These are phyloP conservation scores for Pangasianodon hypophthalmus DNA, from an alignment of 2,113 vertebrate species.

Conservation along the genomic window DNA sequence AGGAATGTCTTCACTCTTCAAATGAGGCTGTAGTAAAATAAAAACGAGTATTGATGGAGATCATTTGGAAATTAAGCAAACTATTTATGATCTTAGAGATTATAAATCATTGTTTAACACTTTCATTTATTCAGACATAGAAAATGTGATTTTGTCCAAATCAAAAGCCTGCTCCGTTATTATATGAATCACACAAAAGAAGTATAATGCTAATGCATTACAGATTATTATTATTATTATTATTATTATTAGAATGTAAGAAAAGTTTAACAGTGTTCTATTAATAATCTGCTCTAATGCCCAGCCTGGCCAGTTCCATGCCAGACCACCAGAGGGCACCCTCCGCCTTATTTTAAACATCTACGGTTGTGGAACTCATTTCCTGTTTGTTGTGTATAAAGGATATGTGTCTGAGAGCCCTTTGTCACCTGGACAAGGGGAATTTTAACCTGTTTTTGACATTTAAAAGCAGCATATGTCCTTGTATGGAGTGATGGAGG, in stretches of 20 bases:
- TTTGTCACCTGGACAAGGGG: background rate
- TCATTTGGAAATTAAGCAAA: background rate
- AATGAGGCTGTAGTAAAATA: constrained; percentile 73
- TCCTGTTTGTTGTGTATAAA: background rate
- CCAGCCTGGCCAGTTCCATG: background rate
- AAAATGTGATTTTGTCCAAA: background rate
- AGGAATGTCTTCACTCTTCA: constrained; percentile 80
- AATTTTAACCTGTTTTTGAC: too few species aligned
- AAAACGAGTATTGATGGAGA: background rate
- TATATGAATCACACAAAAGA: background rate
- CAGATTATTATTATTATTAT: background rate
- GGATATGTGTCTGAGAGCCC: background rate
- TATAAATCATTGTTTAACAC: background rate
- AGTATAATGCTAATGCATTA: background rate
- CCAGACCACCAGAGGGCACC: background rate
- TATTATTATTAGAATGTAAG: background rate
- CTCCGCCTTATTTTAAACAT: background rate
- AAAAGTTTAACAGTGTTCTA: background rate
- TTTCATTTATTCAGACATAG: background rate
- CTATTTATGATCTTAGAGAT: background rate
- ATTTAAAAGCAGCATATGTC: too few species aligned
- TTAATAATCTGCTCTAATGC: background rate
- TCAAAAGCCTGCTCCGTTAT: background rate
- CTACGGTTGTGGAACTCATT: background rate
- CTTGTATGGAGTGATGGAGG: too few species aligned